A percentile compares a stretch with the other conserved stretches of the same genome.
These are phyloP conservation scores for Peromyscus melanophrys DNA, from an alignment of 2,797 vertebrate genomes.

Conservation along the genomic window DNA sequence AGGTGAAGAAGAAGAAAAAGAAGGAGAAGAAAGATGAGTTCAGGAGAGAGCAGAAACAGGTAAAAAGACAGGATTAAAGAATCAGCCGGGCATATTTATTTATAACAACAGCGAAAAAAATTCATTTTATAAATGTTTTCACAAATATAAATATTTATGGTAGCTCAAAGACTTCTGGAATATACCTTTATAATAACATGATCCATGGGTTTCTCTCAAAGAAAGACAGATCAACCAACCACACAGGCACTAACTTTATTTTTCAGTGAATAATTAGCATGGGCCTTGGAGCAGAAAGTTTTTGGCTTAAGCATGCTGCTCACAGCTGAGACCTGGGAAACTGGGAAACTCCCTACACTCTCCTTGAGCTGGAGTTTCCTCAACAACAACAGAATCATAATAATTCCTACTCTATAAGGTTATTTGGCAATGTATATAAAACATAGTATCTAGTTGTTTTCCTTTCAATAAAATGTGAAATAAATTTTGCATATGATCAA, in stretches of 20 bases:
- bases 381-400: neutral
- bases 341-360: neutral
- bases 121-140: neutral
- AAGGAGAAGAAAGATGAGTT: no score
- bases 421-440: neutral
- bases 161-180: neutral
- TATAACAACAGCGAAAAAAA: neutral
- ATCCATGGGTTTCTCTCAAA: neutral
- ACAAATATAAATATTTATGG: neutral
- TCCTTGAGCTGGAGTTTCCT: neutral
- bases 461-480: conserved; percentile 41
- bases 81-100: neutral
- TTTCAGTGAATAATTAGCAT: neutral
- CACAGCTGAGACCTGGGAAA: neutral
- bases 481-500: conserved; percentile 32
- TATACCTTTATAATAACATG: neutral
- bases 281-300: neutral
- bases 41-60: neutral
- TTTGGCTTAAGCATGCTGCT: neutral
- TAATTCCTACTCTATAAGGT: neutral
- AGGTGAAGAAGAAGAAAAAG: neutral
- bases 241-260: neutral
- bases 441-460: neutral
- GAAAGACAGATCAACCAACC: neutral
- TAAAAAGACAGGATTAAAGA: neutral